Base-by-base conservation (phyloP, 2,888 invertebrate genomes). In the Euplexia lucipara region DNA sequence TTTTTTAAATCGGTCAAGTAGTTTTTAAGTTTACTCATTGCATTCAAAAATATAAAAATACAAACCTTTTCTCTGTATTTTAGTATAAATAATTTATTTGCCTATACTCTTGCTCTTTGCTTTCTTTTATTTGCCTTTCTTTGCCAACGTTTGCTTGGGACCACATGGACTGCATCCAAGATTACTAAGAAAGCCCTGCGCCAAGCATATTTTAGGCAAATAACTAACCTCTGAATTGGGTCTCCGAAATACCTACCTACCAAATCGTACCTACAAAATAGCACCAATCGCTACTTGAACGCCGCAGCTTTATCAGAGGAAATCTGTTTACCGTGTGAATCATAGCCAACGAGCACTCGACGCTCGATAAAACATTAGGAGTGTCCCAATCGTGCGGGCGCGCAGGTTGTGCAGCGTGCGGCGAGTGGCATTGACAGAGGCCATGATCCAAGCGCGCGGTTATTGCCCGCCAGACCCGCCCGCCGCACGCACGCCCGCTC, bases 391-490 rank as follows among this genome's bases (percentile, higher is more conserved):
- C 66, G 77, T 67, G 77, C 61, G 75, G 64, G 65, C 60, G 74
- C 71, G 70, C 70, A 72, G 75, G 64, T 76, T 69, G 68, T 70
- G 77, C 41, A 72, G 82, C 73, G 74, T 75, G 79, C 81, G 83
- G 86, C 83, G 82, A 71, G 86, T 92, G 93, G 91, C 93, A 93
- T 92, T 92, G 93, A 91, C 90, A 90, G 92, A 92, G 94, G 93
- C 93, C 94, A 88, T 91, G 92, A 91, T 89, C 90, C 87, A 73
- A 61, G 82, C 77, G 88, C 83, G 91, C 92, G 93, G 93, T 92
- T 93, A 93, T 91, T 93, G 93, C 91, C 92, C 93, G 91, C 88
- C 61, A 73, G 62, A 48, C 81, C 83, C 82, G 84, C 79, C 79
- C 75, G 83, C 76, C 63, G 67, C 75, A 57, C 79, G 79, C 85